phyloP scores from a whole-genome alignment of 2,888 invertebrate species.

The Thecocarcelia acutangulata region DNA sequence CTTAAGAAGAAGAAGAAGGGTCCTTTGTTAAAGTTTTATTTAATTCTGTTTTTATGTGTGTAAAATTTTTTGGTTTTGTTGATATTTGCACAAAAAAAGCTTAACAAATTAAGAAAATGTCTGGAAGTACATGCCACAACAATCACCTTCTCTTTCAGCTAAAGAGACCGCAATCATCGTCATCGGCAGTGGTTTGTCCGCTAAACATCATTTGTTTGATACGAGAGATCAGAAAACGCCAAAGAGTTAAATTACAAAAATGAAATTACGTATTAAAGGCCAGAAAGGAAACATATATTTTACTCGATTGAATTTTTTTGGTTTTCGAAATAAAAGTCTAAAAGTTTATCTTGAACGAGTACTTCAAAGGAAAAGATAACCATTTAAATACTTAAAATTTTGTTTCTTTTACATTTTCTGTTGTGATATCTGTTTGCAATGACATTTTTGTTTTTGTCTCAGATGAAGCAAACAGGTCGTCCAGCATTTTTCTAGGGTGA shows the following conservation, averaged over 20 bases:
- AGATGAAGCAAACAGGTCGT: too few species aligned
- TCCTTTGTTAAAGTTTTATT: conserved; percentile 58
- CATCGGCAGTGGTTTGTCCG: conserved; percentile 21
- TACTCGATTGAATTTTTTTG: conserved; percentile 19
- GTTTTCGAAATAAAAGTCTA: background rate
- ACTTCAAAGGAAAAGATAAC: conserved; percentile 45
- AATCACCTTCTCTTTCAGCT: conserved; percentile 47
- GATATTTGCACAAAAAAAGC: conserved; percentile 65
- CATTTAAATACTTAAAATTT: conserved; percentile 42
- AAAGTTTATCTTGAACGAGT: too few species aligned
- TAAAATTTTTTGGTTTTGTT: conserved; percentile 43
- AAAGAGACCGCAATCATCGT: conserved; percentile 53
- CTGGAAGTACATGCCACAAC: conserved; percentile 62
- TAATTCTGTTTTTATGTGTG: conserved; percentile 12
- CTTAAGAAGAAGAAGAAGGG: background rate
- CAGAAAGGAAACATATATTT: conserved; percentile 9
- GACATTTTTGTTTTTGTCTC: conserved; percentile 10
- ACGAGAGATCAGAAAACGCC: too few species aligned
- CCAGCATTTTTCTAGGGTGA: background rate
- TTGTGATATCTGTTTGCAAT: conserved; percentile 33
- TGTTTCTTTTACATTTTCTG: conserved; percentile 16
- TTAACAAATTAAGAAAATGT: conserved; percentile 60
- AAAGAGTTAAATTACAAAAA: too few species aligned
- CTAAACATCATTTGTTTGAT: conserved; percentile 31
- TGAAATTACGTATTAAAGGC: too few species aligned